Conservation (phyloP, 1,140 invertebrate genomes). For the Glossosoma conforme region DNA sequence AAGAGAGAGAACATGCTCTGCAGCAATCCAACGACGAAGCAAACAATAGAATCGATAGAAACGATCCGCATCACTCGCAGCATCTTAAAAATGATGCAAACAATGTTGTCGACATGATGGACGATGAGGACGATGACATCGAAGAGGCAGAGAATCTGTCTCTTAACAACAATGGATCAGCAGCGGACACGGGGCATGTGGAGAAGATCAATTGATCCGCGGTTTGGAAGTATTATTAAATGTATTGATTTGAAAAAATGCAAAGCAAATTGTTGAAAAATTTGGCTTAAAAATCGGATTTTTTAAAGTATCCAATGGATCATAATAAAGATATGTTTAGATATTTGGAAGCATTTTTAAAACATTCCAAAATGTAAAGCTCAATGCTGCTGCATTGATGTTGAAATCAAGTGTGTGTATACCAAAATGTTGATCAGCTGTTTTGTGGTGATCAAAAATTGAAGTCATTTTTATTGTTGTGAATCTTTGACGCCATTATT, state of each 20-base stretch:
- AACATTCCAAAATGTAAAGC: too few relatives aligned
- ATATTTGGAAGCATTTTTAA: too few relatives aligned
- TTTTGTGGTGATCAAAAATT: too few relatives aligned
- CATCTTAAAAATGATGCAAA: too few relatives aligned
- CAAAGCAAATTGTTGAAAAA: neutral
- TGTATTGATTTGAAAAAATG: neutral
- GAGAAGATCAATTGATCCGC: constrained; percentile 26
- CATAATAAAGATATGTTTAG: too few relatives aligned
- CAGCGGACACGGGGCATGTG: constrained; percentile 16
- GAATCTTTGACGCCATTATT: too few relatives aligned
- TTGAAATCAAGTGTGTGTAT: too few relatives aligned
- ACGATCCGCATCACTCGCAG: constrained; percentile 2
- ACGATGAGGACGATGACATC: constrained; percentile 27
- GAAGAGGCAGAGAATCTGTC: constrained; percentile 45
- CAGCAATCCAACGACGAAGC: neutral
- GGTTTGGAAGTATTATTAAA: constrained; percentile 21
- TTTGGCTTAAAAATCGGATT: too few relatives aligned
- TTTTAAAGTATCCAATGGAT: too few relatives aligned
- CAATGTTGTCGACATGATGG: constrained; percentile 29
- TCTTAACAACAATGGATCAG: constrained; percentile 39
- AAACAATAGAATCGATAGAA: constrained; percentile 5
- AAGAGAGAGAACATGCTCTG: neutral
- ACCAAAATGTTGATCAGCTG: too few relatives aligned
- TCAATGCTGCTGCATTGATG: too few relatives aligned
- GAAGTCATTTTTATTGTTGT: too few relatives aligned